phyloP scores from a whole-genome alignment of 2,888 invertebrate genomes.

The Nymphalis urticae region DNA sequence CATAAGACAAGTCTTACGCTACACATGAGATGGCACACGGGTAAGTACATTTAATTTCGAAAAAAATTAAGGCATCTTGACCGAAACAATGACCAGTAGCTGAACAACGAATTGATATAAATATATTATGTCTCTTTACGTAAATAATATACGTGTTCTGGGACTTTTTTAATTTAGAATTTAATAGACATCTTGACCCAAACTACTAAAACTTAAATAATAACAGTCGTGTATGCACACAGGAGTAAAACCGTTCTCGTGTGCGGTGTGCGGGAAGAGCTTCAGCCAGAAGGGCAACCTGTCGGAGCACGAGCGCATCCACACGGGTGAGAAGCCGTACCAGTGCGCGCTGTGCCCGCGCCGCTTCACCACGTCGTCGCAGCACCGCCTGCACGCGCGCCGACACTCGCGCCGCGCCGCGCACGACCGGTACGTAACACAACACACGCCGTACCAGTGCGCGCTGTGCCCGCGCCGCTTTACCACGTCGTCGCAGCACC shows the following conservation, averaged over 20 bases:
- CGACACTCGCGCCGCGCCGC: constrained; percentile 62
- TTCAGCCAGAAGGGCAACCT: constrained; percentile 91
- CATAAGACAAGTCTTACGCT: constrained; percentile 89
- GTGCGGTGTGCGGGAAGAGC: constrained; percentile 85
- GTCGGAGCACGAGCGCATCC: constrained; percentile 88
- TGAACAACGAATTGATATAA: no score
- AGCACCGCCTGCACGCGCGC: constrained; percentile 85
- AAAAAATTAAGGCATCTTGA: neutral
- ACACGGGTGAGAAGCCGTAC: constrained; percentile 90
- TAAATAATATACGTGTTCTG: no score
- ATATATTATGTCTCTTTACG: no score
- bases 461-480: constrained; percentile 84
- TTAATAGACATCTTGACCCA: no score
- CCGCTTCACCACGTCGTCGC: constrained; percentile 88
- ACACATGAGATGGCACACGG: constrained; percentile 87
- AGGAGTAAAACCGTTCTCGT: constrained; percentile 85
- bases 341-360: constrained; percentile 85
- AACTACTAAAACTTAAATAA: no score
- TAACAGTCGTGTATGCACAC: constrained; percentile 13
- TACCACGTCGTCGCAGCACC: constrained; percentile 83
- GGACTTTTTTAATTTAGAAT: no score
- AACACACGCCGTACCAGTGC: neutral
- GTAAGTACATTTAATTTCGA: constrained; percentile 46
- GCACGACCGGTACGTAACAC: constrained; percentile 50
- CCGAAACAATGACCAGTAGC: no score